These are phyloP conservation scores for Eubasilissa regina DNA, from an alignment of 1,140 invertebrate genomes.

Conservation along the genomic window DNA sequence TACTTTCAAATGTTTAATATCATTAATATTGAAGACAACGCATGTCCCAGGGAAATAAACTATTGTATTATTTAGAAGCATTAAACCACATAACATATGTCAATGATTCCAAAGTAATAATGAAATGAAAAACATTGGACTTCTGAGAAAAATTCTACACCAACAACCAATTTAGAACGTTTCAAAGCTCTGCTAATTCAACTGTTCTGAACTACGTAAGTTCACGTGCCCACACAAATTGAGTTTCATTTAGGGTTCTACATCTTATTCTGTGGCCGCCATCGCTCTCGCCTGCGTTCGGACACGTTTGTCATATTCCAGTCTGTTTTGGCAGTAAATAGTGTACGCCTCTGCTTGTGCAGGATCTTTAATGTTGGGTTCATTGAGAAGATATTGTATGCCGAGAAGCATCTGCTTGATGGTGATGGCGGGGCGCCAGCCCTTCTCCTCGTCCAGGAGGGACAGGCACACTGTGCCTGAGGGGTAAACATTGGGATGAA, in stretches of 20 bases:
- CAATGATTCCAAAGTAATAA: not conserved
- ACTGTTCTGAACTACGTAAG: conserved; percentile 24
- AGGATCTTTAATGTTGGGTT: conserved; percentile 99
- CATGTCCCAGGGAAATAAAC: too few species aligned
- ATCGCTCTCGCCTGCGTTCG: conserved; percentile 95
- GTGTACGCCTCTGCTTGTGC: conserved; percentile 99
- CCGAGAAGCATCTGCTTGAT: conserved; percentile 99
- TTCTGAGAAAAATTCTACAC: not conserved
- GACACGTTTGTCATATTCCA: conserved; percentile 98
- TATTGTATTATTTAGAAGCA: too few species aligned
- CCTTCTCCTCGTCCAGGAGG: conserved; percentile 98
- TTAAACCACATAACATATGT: too few species aligned
- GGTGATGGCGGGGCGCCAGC: conserved; percentile 99
- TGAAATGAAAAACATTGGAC: conserved; percentile 8
- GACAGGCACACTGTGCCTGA: conserved; percentile 99
- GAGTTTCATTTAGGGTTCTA: conserved; percentile 21
- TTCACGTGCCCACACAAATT: conserved; percentile 30
- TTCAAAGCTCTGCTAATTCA: conserved; percentile 25
- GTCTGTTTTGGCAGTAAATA: conserved; percentile 98
- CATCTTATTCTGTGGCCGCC: conserved; percentile 76
- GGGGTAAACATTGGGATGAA: conserved; percentile 99
- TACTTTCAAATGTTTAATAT: too few species aligned
- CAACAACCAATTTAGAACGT: not conserved
- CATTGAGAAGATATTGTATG: conserved; percentile 98
- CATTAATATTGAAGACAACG: too few species aligned